A percentile compares a stretch with the other conserved stretches of the same genome.
phyloP scores from a whole-genome alignment of 2,113 vertebrate genomes.

The Oenanthe oenanthe region DNA sequence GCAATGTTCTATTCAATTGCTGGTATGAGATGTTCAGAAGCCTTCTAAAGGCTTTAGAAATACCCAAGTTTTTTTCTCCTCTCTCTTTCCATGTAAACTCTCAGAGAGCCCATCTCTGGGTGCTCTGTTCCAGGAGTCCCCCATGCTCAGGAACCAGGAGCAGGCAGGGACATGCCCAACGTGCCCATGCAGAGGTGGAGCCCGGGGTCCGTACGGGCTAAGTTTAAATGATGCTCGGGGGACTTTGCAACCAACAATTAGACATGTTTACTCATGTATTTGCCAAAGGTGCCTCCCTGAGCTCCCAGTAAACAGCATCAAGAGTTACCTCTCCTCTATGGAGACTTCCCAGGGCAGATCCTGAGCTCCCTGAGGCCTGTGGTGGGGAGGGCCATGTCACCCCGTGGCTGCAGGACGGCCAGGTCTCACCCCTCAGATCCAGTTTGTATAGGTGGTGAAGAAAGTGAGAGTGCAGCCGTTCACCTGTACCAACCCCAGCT shows the following conservation, averaged over 20 bases:
- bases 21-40: not conserved
- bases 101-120: rapidly evolving
- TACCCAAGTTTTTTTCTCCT: not conserved
- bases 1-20: not conserved
- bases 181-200: not conserved
- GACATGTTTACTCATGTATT: slow-evolving; percentile 39
- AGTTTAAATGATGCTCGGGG: not conserved
- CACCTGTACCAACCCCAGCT: not conserved
- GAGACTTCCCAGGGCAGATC: not conserved
- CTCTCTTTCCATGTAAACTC: not conserved
- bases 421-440: not conserved
- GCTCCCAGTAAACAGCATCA: not conserved
- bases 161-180: not conserved
- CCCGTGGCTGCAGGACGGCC: not conserved
- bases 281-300: not conserved
- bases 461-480: not conserved
- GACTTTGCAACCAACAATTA: slow-evolving; percentile 6
- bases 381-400: not conserved
- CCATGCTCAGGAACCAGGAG: rapidly evolving
- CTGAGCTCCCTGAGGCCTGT: not conserved
- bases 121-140: not conserved
- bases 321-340: not conserved
- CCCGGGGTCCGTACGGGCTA: rapidly evolving
- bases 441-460: not conserved
- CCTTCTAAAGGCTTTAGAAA: slow-evolving; percentile 7